Evolutionary conservation across 2,113 vertebrate genomes (phyloP), one percentile per base, ranked within the genome.

Genomic region (Psettodes erumei): DNA sequence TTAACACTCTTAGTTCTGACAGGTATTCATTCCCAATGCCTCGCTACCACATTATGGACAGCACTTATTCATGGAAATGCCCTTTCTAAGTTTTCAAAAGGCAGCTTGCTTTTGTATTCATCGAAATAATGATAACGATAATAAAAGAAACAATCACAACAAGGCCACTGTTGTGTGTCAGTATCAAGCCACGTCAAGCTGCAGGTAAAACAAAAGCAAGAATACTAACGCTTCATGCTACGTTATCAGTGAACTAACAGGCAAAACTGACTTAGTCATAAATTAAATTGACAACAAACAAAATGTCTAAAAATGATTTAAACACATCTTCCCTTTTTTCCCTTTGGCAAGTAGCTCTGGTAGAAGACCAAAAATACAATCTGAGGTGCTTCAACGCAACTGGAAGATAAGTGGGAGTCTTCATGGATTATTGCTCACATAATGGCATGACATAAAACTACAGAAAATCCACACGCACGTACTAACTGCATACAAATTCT

Each of bases 321-420:
- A 50, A 13, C 8, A 18, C 21, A 59, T 56, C 8, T 10, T 37
- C 62, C 58, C 45, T 79, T 62, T 62, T 70, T 47, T n/a, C n/a
- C 6, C n/a, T 72, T 73, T 67, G 40, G 51, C 21, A 11, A 54
- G 13, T 35, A 15, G 16, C 40, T 50, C 67, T 62, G 30, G 50
- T 35, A 38, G 5, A 48, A 60, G n/a, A 58, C 28, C 23, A 12
- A 69, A 45, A 42, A 48, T 6, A 13, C 9, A 33, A 37, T 21
- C 40, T 16, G 1, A 68, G 35, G 37, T 37, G 8, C 37, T 5
- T 9, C 18, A 6, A n/a, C 62, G 13, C 6, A 40, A 18, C 1
- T 32, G 40, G 47, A 1, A 63, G 30, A 3, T 63, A 42, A 47
- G 15, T 30, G 13, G 13, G 1, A 32, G 8, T 33, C 33, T 66